Evolutionary conservation across 2,888 invertebrate genomes (phyloP).

Genomic region (Cosmia pyralina): DNA sequence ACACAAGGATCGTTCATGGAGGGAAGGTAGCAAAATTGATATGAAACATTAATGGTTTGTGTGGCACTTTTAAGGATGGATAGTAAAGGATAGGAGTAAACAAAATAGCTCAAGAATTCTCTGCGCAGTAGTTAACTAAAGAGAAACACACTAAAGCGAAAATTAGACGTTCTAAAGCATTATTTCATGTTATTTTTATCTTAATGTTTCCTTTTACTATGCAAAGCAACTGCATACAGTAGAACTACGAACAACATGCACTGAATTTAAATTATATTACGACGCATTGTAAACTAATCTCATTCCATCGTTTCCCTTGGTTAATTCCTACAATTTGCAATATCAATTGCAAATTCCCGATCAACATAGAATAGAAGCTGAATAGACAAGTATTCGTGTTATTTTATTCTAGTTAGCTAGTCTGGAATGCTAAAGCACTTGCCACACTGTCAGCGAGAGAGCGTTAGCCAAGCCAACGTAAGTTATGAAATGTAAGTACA

Average conservation of each 20-base stretch:
- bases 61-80: not conserved
- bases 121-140: slow-evolving; percentile 1
- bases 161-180: slow-evolving; percentile 3
- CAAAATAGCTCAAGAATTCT: not conserved
- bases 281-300: slow-evolving; percentile 28
- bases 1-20: not conserved
- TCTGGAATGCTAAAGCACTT: slow-evolving; percentile 49
- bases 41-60: not conserved
- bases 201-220: slow-evolving; percentile 4
- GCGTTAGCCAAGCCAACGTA: not conserved
- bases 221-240: slow-evolving; percentile 14
- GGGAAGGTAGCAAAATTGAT: not conserved
- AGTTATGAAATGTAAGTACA: slow-evolving; percentile 5
- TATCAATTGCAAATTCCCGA: slow-evolving; percentile 48
- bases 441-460: slow-evolving; percentile 38
- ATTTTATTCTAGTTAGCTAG: slow-evolving; percentile 46
- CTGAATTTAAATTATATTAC: slow-evolving; percentile 35
- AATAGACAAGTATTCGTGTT: slow-evolving; percentile 43
- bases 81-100: not conserved
- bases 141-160: not conserved
- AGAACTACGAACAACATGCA: slow-evolving; percentile 19
- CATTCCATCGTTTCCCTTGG: slow-evolving; percentile 37
- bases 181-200: not conserved
- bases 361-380: slow-evolving; percentile 50
- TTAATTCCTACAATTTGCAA: slow-evolving; percentile 49